Evolutionary conservation across 2,888 invertebrate species (phyloP).

Genomic region (Andricus quercusramuli): DNA sequence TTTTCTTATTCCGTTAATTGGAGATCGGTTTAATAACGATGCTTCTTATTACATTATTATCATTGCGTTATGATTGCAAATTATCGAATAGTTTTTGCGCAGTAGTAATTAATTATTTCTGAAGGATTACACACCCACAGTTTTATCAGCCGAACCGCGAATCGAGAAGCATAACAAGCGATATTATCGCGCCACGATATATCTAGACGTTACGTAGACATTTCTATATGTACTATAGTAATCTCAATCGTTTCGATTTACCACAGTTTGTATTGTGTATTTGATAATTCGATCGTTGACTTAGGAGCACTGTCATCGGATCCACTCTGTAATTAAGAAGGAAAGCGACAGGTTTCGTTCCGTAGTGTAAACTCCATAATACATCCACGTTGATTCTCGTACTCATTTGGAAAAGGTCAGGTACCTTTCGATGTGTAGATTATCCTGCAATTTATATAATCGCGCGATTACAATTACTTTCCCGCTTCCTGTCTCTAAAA

Average conservation of each 20-base stretch:
- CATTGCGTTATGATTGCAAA: constrained; percentile 35
- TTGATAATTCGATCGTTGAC: constrained; percentile 23
- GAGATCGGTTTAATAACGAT: constrained; percentile 47
- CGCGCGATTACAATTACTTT: constrained; percentile 7
- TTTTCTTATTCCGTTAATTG: constrained; percentile 59
- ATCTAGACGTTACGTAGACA: constrained; percentile 36
- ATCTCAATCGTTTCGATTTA: constrained; percentile 34
- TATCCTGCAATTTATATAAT: constrained; percentile 18
- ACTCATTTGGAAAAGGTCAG: constrained; percentile 23
- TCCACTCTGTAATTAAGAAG: constrained; percentile 12
- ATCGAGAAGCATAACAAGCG: not conserved
- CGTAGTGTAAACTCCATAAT: not conserved
- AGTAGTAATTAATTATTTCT: constrained; percentile 31
- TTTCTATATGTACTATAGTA: constrained; percentile 27
- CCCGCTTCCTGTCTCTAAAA: not conserved
- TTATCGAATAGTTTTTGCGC: constrained; percentile 51
- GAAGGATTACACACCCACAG: not conserved
- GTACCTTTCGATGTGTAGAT: constrained; percentile 31
- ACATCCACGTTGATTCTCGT: not conserved
- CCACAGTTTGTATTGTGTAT: constrained; percentile 23
- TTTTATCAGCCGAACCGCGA: constrained; percentile 31
- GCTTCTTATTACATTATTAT: constrained; percentile 13
- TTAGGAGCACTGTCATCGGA: constrained; percentile 15
- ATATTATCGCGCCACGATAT: constrained; percentile 24
- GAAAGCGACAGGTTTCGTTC: constrained; percentile 37